phyloP scores from a whole-genome alignment of 2,797 vertebrate species.

The Enteromius unitaeniatus region DNA sequence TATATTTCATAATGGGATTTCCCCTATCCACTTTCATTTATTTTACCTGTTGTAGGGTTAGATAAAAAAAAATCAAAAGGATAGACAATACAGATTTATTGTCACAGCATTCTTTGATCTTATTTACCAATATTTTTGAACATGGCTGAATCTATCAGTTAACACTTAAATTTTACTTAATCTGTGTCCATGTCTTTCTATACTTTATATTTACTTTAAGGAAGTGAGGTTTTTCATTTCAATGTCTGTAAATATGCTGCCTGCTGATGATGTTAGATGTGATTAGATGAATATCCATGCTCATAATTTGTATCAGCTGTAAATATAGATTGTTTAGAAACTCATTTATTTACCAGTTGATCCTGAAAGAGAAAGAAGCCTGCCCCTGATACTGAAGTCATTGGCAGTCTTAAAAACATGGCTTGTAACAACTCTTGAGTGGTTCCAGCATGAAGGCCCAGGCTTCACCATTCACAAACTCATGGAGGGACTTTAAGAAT shows the following conservation, averaged over 20 bases:
- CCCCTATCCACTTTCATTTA: neutral
- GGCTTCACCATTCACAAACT: conserved; percentile 42
- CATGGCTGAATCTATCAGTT: neutral
- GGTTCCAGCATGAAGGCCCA: conserved; percentile 46
- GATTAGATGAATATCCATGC: conserved; percentile 32
- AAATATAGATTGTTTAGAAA: conserved; percentile 40
- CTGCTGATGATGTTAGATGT: conserved; percentile 32
- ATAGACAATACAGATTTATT: neutral
- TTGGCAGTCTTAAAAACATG: conserved; percentile 46
- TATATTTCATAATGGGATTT: neutral
- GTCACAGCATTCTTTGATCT: neutral
- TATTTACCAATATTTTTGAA: neutral
- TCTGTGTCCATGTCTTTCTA: neutral
- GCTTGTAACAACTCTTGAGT: conserved; percentile 40
- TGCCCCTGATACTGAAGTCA: conserved; percentile 45
- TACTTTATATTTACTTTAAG: neutral
- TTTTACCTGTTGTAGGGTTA: neutral
- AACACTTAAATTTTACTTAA: neutral
- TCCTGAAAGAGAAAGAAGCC: conserved; percentile 43
- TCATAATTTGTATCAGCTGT: conserved; percentile 32
- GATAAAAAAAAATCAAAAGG: neutral
- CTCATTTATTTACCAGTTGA: conserved; percentile 41
- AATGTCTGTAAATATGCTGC: conserved; percentile 13
- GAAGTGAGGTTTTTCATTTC: neutral
- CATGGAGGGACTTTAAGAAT: conserved; percentile 46